Base-by-base conservation (phyloP, 2,888 invertebrate genomes). In the Phasia obesa region DNA sequence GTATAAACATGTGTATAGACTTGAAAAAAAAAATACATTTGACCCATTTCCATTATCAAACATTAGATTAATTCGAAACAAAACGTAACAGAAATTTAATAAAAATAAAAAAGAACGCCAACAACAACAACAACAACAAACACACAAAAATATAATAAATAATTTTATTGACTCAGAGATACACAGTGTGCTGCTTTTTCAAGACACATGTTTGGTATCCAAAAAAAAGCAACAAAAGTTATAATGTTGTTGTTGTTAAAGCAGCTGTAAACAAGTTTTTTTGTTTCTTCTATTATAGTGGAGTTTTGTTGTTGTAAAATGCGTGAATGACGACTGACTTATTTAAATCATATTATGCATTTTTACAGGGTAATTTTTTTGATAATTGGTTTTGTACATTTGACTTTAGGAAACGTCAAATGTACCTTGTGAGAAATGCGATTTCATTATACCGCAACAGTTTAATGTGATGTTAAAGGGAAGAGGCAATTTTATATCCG, bases 11-110 rank as follows among this genome's bases (percentile, higher is more conserved):
- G 55, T 67, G 78, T 60, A 38, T 57, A 64, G 78, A 74, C 49
- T 21, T 31, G 59, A 69, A 17, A 49, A 38, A 69, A 73, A 62
- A 42, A 71, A 62, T 57, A 71, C 25, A 90, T 90, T 90, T 90
- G 90, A 90, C 90, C 90, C 88, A 90, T 90, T 90, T 90, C 90
- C 90, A 90, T 90, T 90, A 90, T 90, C 90, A 90, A 90, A 88
- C 90, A 89, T 90, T 90, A 90, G 90, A 90, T 90, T 90, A 90
- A 77, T 90, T 90, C 90, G 89, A 89, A 90, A 90, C 90, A 82
- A 71, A 71, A 76, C 70, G 64, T 64, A 70, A 77, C 70, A 73
- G 57, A 65, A 31, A 85, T 75, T 69, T 70, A 76, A 67, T 51
- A 57, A 73, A 42, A 42, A 27, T 44, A 51, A 11, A 38, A 25